Evolutionary conservation across 2,888 invertebrate species (phyloP).

Genomic region (Drosophila mayaguana): DNA sequence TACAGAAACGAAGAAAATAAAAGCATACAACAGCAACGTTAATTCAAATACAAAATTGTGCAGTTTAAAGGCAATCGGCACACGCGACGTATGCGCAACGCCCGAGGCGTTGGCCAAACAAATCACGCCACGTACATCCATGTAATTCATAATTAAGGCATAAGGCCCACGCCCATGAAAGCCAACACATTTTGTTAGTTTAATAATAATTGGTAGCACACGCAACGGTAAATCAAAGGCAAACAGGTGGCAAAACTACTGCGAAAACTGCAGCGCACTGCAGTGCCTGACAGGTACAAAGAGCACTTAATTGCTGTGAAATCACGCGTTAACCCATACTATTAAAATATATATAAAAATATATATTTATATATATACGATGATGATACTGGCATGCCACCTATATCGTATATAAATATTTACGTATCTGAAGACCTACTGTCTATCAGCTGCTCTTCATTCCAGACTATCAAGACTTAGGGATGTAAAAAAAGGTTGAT

Average conservation of each 20-base stretch:
- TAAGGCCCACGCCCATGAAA: slow-evolving; percentile 58
- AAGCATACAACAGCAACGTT: neutral
- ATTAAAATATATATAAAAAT: slow-evolving; percentile 10
- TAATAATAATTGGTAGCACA: slow-evolving; percentile 50
- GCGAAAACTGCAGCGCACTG: slow-evolving; percentile 1
- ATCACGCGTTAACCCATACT: slow-evolving; percentile 58
- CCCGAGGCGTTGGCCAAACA: slow-evolving; percentile 45
- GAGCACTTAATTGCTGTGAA: slow-evolving; percentile 63
- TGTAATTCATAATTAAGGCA: slow-evolving; percentile 44
- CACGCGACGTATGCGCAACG: slow-evolving; percentile 70
- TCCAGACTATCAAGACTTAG: neutral
- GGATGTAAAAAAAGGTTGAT: neutral
- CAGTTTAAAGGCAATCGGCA: slow-evolving; percentile 40
- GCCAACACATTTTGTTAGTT: slow-evolving; percentile 57
- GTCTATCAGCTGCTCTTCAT: slow-evolving; percentile 8
- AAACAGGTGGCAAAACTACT: slow-evolving; percentile 26
- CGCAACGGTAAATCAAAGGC: slow-evolving; percentile 60
- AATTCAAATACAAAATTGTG: slow-evolving; percentile 24
- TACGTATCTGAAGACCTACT: neutral
- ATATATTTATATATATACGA: slow-evolving; percentile 8
- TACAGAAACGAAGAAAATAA: neutral
- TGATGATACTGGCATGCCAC: neutral
- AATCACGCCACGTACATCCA: slow-evolving; percentile 63
- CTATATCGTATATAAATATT: slow-evolving; percentile 11
- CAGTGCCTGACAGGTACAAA: slow-evolving; percentile 42